A percentile compares a stretch with the other conserved stretches of the same genome.
phyloP scores from a whole-genome alignment of 2,797 vertebrate species.

The Manis crassicaudata region DNA sequence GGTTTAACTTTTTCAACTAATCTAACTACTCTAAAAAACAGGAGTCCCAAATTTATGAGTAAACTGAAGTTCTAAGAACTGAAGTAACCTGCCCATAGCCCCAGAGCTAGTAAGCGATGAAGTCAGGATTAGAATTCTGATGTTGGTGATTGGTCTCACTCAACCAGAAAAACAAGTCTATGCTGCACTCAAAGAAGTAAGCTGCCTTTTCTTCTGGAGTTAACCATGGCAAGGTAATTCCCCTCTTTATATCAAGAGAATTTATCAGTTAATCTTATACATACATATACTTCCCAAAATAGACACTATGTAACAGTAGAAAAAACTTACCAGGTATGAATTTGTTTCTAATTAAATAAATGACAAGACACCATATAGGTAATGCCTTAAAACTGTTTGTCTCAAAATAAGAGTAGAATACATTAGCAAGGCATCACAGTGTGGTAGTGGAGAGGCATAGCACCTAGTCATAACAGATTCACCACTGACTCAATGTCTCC shows the following conservation, averaged over 20 bases:
- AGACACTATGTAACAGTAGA: background rate
- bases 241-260: background rate
- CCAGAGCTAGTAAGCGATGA: background rate
- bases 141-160: conserved; percentile 37
- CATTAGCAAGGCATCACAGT: background rate
- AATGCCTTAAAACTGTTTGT: background rate
- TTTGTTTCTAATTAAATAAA: conserved; percentile 38
- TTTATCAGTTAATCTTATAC: background rate
- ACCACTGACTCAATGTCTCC: background rate
- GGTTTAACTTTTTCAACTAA: conserved; percentile 48
- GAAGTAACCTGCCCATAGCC: background rate
- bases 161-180: conserved; percentile 59
- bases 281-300: background rate
- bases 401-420: background rate
- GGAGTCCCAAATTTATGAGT: background rate
- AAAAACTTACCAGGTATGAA: background rate
- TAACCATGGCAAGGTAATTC: background rate
- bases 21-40: conserved; percentile 13
- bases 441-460: background rate
- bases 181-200: background rate
- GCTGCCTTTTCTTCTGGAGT: background rate
- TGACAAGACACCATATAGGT: background rate
- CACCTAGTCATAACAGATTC: background rate
- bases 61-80: conserved; percentile 22
- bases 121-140: conserved; percentile 28